Evolutionary conservation across 53 echinoderm and acorn worm species (phyloP).

Genomic region (Glandiceps talaboti): DNA sequence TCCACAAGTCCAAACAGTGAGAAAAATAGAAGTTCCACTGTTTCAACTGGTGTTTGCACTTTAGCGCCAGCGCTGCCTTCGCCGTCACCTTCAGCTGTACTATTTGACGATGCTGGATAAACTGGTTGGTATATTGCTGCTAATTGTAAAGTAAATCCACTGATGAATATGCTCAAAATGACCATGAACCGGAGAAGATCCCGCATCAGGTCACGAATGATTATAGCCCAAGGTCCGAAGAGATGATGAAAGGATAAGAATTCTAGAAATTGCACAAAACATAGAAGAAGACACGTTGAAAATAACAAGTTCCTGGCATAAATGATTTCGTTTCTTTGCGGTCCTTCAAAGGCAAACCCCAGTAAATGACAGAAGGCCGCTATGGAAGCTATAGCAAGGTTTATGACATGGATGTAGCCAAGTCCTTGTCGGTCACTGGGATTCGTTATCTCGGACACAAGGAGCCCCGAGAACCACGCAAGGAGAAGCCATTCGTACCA

Average conservation of each 20-base stretch:
- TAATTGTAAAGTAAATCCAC: conserved; percentile 87
- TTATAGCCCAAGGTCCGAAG: conserved; percentile 97
- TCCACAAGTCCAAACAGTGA: conserved; percentile 86
- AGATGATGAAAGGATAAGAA: conserved; percentile 93
- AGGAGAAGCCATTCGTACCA: conserved; percentile 95
- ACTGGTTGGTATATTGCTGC: conserved; percentile 97
- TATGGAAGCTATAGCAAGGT: conserved; percentile 62
- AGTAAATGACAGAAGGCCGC: conserved; percentile 60
- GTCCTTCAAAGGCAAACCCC: conserved; percentile 32
- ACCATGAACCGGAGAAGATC: conserved; percentile 94
- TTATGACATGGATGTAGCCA: conserved; percentile 88
- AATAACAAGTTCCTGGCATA: conserved; percentile 83
- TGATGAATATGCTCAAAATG: conserved; percentile 82
- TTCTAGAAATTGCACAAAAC: conserved; percentile 71
- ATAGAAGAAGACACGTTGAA: conserved; percentile 81
- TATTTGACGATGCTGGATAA: conserved; percentile 5
- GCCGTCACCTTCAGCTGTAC: not conserved
- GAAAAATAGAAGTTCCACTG: conserved; percentile 86
- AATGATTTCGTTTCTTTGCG: conserved; percentile 24
- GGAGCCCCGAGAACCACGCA: conserved; percentile 74
- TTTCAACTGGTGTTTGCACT: conserved; percentile 66
- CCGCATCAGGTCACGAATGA: conserved; percentile 95
- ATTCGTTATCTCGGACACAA: conserved; percentile 81
- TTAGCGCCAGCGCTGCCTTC: conserved; percentile 2
- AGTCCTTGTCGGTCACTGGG: conserved; percentile 77